Evolutionary conservation across 2,888 invertebrate species (phyloP).

Genomic region (Norana najaformis): DNA sequence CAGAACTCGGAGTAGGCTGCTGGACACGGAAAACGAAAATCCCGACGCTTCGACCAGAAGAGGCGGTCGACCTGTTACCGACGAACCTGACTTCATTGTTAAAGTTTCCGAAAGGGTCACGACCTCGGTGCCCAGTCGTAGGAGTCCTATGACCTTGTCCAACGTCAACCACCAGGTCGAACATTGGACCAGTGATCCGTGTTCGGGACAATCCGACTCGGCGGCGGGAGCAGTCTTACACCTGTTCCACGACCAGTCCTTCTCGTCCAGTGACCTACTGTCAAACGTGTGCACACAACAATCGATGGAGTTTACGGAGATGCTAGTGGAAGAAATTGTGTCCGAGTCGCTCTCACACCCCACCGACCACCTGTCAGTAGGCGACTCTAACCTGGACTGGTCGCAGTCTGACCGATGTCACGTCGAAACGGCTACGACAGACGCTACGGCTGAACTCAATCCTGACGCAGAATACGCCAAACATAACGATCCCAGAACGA

Average conservation of each 20-base stretch:
- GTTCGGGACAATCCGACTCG: background rate
- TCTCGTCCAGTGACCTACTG: background rate
- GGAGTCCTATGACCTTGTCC: background rate
- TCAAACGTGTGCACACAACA: background rate
- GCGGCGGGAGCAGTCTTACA: background rate
- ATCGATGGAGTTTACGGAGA: background rate
- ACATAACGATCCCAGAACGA: background rate
- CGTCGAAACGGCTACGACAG: background rate
- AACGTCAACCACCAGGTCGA: background rate
- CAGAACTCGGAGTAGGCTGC: background rate
- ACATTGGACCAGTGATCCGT: background rate
- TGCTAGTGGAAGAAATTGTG: slow-evolving; percentile 9
- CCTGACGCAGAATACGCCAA: background rate
- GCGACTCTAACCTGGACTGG: background rate
- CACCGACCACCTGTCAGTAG: background rate
- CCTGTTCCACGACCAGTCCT: background rate
- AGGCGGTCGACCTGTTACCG: background rate
- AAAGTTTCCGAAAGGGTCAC: background rate
- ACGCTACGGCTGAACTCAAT: background rate
- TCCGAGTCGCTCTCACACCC: background rate
- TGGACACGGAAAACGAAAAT: background rate
- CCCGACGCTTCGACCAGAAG: background rate
- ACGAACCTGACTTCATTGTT: background rate
- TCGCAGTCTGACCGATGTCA: background rate
- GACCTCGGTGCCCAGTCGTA: background rate